Percentiles rank a stretch among this genome's conserved stretches.
Evolutionary conservation across 2,888 invertebrate genomes (phyloP).

Genomic region (Exocentrus adspersus): DNA sequence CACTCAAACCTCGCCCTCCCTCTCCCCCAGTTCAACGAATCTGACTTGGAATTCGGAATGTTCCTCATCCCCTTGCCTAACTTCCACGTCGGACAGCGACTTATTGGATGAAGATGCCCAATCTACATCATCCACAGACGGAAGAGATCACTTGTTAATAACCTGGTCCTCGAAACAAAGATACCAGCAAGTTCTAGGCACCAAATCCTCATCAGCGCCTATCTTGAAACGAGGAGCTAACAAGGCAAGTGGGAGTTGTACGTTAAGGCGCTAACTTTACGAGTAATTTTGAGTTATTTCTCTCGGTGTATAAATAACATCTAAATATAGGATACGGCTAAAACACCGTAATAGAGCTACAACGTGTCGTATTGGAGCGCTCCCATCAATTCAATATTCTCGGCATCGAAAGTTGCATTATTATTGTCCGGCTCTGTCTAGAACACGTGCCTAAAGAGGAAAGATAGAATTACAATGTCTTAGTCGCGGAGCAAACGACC

Average conservation of each 20-base stretch:
- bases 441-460: not conserved
- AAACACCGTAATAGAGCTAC: not conserved
- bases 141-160: slow-evolving; percentile 40
- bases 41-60: slow-evolving; percentile 63
- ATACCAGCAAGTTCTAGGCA: slow-evolving; percentile 52
- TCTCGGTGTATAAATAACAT: not conserved
- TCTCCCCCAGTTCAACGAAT: slow-evolving; percentile 64
- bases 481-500: not conserved
- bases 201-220: slow-evolving; percentile 64
- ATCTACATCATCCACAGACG: slow-evolving; percentile 46
- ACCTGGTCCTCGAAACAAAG: slow-evolving; percentile 35
- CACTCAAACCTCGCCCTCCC: slow-evolving; percentile 61
- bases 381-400: not conserved
- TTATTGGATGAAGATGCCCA: slow-evolving; percentile 48
- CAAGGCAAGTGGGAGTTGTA: slow-evolving; percentile 50
- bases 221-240: slow-evolving; percentile 57
- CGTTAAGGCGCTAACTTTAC: not conserved
- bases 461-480: not conserved
- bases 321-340: not conserved
- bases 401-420: not conserved
- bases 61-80: slow-evolving; percentile 58
- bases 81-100: slow-evolving; percentile 55
- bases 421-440: not conserved
- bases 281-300: not conserved
- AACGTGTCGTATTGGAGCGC: not conserved